These are phyloP conservation scores for Betta splendens DNA, from an alignment of 2,797 vertebrate genomes.

Conservation along the genomic window DNA sequence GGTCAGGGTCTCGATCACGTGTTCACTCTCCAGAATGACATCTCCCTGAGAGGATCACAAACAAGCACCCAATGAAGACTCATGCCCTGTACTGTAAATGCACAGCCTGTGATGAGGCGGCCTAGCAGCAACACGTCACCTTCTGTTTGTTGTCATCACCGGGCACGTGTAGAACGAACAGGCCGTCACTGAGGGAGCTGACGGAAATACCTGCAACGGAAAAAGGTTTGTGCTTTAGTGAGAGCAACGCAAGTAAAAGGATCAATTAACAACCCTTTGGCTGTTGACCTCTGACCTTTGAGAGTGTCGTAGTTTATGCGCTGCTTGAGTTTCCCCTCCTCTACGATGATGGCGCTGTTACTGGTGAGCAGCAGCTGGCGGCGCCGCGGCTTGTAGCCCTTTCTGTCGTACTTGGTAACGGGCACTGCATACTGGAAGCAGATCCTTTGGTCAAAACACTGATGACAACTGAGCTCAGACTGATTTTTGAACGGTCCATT, in stretches of 20 bases:
- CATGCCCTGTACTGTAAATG: too few relatives aligned
- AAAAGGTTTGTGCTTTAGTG: not conserved
- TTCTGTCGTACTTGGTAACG: constrained; percentile 95
- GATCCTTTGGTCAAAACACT: not conserved
- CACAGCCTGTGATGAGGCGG: too few relatives aligned
- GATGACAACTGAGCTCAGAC: not conserved
- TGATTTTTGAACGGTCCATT: not conserved
- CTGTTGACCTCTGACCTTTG: constrained; percentile 81
- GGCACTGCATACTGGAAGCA: constrained; percentile 90
- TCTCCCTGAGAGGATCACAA: constrained; percentile 84
- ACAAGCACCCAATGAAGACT: too few relatives aligned
- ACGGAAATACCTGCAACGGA: constrained; percentile 89
- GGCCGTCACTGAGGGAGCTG: constrained; percentile 94
- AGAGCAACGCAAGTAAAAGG: not conserved
- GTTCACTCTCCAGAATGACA: constrained; percentile 94
- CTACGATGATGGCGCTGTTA: constrained; percentile 83
- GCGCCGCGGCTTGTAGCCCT: constrained; percentile 90
- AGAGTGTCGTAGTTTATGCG: constrained; percentile 88
- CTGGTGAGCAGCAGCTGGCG: constrained; percentile 91
- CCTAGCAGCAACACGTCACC: too few relatives aligned
- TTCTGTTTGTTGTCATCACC: constrained; percentile 97
- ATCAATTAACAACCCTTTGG: not conserved
- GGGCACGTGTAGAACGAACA: constrained; percentile 95
- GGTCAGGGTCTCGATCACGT: constrained; percentile 95
- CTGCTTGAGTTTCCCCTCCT: constrained; percentile 94